Conservation (phyloP, 2,888 invertebrate genomes). For the Caenorhabditis sp. region DNA sequence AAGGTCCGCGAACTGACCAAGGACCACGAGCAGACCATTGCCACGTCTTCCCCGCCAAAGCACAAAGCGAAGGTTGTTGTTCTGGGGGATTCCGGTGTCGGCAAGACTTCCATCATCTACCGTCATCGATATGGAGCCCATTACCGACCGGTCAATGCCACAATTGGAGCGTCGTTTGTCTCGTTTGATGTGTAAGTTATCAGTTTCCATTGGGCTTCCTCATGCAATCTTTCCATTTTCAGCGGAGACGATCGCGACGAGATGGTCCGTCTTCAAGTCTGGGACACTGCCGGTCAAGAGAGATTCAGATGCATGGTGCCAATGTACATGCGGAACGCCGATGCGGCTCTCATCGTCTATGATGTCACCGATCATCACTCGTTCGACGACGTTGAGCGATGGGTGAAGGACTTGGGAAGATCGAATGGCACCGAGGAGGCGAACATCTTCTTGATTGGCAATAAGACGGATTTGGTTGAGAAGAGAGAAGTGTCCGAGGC, state of each 20-base stretch:
- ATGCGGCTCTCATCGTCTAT: slow-evolving; percentile 77
- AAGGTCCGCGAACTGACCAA: slow-evolving; percentile 70
- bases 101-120: slow-evolving; percentile 73
- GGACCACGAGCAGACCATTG: slow-evolving; percentile 66
- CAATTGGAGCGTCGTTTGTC: slow-evolving; percentile 77
- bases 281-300: slow-evolving; percentile 81
- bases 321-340: slow-evolving; percentile 79
- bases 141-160: slow-evolving; percentile 71
- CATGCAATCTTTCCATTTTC: no score
- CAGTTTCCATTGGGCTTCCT: no score
- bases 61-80: slow-evolving; percentile 71
- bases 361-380: slow-evolving; percentile 75
- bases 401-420: slow-evolving; percentile 71
- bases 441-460: slow-evolving; percentile 72
- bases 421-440: slow-evolving; percentile 69
- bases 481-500: slow-evolving; percentile 71
- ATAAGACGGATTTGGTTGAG: slow-evolving; percentile 71
- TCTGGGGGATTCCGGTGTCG: slow-evolving; percentile 71
- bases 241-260: slow-evolving; percentile 62
- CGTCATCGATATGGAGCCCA: slow-evolving; percentile 72
- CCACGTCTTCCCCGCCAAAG: slow-evolving; percentile 55
- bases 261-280: slow-evolving; percentile 70
- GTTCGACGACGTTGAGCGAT: slow-evolving; percentile 75
- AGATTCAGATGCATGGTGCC: slow-evolving; percentile 80
- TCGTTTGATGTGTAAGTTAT: slow-evolving; percentile 70